Evolutionary conservation across 2,113 vertebrate genomes (phyloP).

Genomic region (Elgaria multicarinata): DNA sequence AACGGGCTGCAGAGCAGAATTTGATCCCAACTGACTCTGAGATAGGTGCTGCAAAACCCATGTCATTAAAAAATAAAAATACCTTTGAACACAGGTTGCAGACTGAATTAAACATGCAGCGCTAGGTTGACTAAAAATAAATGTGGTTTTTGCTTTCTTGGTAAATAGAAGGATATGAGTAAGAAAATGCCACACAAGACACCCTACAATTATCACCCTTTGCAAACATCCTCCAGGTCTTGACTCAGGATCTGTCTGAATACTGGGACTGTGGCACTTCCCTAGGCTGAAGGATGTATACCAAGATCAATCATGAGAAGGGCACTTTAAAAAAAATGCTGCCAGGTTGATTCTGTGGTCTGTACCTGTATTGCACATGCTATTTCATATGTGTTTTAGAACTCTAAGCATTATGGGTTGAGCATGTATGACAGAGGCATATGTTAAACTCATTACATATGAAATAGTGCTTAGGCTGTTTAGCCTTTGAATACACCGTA

Average conservation of each 20-base stretch:
- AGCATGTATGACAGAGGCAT: neutral
- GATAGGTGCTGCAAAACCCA: conserved; percentile 7
- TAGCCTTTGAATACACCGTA: neutral
- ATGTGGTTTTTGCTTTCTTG: neutral
- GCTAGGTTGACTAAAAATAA: conserved; percentile 12
- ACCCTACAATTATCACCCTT: conserved; percentile 27
- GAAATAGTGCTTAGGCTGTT: neutral
- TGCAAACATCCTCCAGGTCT: conserved; percentile 26
- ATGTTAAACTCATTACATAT: neutral
- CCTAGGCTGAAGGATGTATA: neutral
- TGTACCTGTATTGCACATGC: neutral
- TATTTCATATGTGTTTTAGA: neutral
- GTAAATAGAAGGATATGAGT: conserved; percentile 31
- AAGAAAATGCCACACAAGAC: conserved; percentile 20
- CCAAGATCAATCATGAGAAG: neutral
- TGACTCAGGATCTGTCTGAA: neutral
- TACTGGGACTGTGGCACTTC: neutral
- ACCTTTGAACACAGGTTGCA: neutral
- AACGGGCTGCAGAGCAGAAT: neutral
- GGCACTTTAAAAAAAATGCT: neutral
- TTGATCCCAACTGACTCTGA: fast-evolving
- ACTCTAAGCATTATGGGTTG: neutral
- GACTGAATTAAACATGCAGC: neutral
- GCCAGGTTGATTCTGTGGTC: no score
- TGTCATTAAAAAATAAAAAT: conserved; percentile 37